Percentiles rank a stretch among this genome's conserved stretches.
phyloP scores from a whole-genome alignment of 1,140 invertebrate species.

The Drosophila hydei region DNA sequence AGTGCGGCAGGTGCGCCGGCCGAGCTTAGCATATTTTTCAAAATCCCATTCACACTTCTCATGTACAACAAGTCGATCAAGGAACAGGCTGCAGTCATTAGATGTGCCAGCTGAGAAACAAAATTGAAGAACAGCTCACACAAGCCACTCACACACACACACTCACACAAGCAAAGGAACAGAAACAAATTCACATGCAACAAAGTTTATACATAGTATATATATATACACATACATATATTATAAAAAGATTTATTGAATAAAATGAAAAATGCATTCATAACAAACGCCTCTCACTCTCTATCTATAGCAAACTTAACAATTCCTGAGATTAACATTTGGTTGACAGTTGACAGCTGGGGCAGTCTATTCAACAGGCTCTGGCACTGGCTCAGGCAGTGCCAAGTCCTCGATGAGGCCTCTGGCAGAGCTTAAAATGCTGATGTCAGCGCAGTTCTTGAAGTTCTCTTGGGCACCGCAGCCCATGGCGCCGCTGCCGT shows the following conservation, averaged over 20 bases:
- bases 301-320: background rate
- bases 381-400: slow-evolving; percentile 48
- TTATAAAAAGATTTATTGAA: slow-evolving; percentile 47
- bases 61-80: too few species aligned
- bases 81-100: slow-evolving; percentile 24
- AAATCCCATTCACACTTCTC: slow-evolving; percentile 9
- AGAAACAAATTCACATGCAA: slow-evolving; percentile 31
- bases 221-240: slow-evolving; percentile 36
- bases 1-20: background rate
- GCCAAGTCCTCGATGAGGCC: slow-evolving; percentile 7
- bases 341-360: background rate
- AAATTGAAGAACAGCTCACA: slow-evolving; percentile 11
- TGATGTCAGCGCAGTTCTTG: slow-evolving; percentile 87
- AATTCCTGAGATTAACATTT: slow-evolving; percentile 39
- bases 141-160: slow-evolving; percentile 11
- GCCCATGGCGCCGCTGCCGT: slow-evolving; percentile 84
- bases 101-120: slow-evolving; percentile 29
- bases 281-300: slow-evolving; percentile 18
- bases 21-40: slow-evolving; percentile 32
- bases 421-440: slow-evolving; percentile 81
- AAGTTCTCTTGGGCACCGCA: slow-evolving; percentile 89
- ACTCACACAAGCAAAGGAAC: background rate
- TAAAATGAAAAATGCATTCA: slow-evolving; percentile 66
- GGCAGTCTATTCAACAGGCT: too few species aligned
- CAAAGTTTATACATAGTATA: slow-evolving; percentile 54